These are phyloP conservation scores for Hydropotes inermis DNA, from an alignment of 2,113 vertebrate species.

Conservation along the genomic window DNA sequence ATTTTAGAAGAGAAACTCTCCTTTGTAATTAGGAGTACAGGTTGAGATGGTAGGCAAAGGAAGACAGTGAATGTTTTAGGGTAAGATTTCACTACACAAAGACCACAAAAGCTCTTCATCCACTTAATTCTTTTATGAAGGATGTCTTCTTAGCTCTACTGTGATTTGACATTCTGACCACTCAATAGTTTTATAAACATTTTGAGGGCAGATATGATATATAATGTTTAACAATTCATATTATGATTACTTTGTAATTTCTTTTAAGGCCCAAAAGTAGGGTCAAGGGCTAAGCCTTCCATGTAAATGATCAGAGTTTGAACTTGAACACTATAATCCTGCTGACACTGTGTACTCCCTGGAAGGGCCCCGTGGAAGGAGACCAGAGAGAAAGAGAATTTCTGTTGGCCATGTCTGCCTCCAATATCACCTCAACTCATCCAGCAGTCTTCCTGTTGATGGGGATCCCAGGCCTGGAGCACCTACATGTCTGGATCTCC, in stretches of 20 bases:
- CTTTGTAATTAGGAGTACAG: neutral
- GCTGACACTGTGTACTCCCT: neutral
- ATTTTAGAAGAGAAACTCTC: neutral
- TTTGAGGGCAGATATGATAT: neutral
- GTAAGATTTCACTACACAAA: neutral
- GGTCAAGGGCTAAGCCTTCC: neutral
- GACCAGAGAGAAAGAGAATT: neutral
- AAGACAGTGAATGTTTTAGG: neutral
- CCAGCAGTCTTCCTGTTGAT: conserved; percentile 70
- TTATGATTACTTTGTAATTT: conserved; percentile 6
- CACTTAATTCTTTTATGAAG: neutral
- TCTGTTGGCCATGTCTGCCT: neutral
- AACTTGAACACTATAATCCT: neutral
- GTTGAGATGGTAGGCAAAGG: neutral
- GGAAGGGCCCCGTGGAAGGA: neutral
- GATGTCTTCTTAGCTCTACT: neutral
- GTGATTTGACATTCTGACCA: neutral
- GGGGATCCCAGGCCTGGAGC: conserved; percentile 75
- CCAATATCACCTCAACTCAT: conserved; percentile 65
- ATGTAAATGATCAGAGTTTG: neutral
- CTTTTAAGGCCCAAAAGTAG: neutral
- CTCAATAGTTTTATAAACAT: neutral
- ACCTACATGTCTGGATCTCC: conserved; percentile 65
- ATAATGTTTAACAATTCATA: neutral
- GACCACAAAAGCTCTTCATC: neutral